A percentile compares a stretch with the other conserved stretches of the same genome.
phyloP scores from a whole-genome alignment of 2,113 vertebrate species.

The Spheniscus mendiculus region DNA sequence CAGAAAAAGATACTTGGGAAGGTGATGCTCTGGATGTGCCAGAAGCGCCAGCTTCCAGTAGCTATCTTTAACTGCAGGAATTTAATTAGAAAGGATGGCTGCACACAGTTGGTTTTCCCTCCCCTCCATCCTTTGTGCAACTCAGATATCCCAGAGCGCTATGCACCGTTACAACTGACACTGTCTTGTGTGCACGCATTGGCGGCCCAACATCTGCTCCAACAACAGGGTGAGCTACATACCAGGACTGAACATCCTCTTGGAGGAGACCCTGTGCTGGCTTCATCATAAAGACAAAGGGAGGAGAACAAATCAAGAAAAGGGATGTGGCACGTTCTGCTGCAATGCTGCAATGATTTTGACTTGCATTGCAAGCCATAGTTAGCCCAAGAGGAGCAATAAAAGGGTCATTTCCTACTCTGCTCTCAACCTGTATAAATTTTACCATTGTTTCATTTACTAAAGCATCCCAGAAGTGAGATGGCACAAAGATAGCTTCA shows the following conservation, averaged over 20 bases:
- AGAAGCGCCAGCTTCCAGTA: conserved; percentile 45
- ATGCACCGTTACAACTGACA: background rate
- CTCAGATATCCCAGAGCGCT: background rate
- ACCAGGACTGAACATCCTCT: background rate
- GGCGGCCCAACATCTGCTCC: background rate
- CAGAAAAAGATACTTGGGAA: conserved; percentile 64
- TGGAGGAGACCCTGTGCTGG: background rate
- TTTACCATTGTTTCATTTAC: background rate
- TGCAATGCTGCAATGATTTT: background rate
- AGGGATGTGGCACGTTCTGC: background rate
- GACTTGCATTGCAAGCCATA: background rate
- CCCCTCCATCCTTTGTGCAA: background rate
- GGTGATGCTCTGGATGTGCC: conserved; percentile 52
- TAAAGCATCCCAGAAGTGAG: background rate
- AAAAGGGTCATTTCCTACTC: background rate
- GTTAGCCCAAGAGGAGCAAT: background rate
- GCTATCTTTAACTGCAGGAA: conserved; percentile 51
- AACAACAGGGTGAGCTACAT: background rate
- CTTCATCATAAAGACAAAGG: background rate
- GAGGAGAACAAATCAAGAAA: background rate
- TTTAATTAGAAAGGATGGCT: conserved; percentile 39
- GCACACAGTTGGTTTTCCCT: conserved; percentile 39
- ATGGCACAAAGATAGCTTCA: background rate
- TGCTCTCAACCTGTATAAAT: background rate
- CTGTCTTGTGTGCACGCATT: background rate